Percentiles rank a stretch among this genome's conserved stretches.
These are phyloP conservation scores for Zelleria hepariella DNA, from an alignment of 2,888 invertebrate genomes.

Conservation along the genomic window DNA sequence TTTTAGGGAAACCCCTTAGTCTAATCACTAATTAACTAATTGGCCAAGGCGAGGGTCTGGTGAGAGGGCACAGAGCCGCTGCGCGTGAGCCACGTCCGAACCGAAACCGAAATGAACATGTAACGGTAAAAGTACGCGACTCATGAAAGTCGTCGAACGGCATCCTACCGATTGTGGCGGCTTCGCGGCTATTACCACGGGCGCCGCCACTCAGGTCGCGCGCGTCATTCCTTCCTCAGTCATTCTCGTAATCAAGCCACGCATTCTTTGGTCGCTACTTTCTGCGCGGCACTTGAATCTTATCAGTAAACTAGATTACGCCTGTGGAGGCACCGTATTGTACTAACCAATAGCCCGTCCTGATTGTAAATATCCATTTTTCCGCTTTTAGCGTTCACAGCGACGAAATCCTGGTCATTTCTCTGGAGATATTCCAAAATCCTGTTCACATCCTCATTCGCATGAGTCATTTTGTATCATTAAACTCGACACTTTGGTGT, in stretches of 20 bases:
- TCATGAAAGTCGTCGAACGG: slow-evolving; percentile 62
- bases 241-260: neutral
- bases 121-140: slow-evolving; percentile 68
- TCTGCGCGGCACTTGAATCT: slow-evolving; percentile 26
- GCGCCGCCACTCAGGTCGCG: slow-evolving; percentile 38
- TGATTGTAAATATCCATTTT: slow-evolving; percentile 57
- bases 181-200: slow-evolving; percentile 51
- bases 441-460: slow-evolving; percentile 52
- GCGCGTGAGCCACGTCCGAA: slow-evolving; percentile 49
- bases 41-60: slow-evolving; percentile 29
- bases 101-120: slow-evolving; percentile 61
- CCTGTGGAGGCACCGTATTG: slow-evolving; percentile 3
- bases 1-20: slow-evolving; percentile 34
- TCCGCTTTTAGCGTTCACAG: slow-evolving; percentile 29
- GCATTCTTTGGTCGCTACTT: neutral
- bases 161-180: slow-evolving; percentile 32
- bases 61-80: slow-evolving; percentile 22
- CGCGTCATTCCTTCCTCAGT: slow-evolving; percentile 17
- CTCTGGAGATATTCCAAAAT: slow-evolving; percentile 53
- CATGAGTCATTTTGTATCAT: slow-evolving; percentile 43
- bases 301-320: neutral
- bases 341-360: slow-evolving; percentile 54
- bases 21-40: slow-evolving; percentile 36
- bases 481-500: slow-evolving; percentile 17
- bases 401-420: slow-evolving; percentile 42